Base-by-base conservation (phyloP, 2,113 vertebrate genomes). In the Pangasianodon hypophthalmus region DNA sequence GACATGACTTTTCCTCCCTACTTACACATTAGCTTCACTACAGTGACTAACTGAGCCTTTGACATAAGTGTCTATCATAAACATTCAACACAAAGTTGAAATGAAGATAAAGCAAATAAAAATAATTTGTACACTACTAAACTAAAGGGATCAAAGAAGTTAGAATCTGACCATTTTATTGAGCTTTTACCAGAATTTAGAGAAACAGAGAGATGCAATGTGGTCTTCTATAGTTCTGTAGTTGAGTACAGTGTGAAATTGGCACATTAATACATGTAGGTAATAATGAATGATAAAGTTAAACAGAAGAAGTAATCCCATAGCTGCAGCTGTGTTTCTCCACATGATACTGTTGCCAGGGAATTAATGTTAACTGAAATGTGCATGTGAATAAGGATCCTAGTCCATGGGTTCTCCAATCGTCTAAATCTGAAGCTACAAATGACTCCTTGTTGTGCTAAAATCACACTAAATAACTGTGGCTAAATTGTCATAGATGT, bases 321-420 rank as follows among this genome's bases (percentile, higher is more conserved):
- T 44, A 11, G 0, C 32, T 84, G n/a, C 52, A 58, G 54, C 32
- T 13, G 52, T 32, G n/a, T 58, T 83, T 32, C 79, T 82, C 79
- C 14, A 32, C 50, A 82, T 82, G 48, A 82, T 54, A 54, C 29
- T 21, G n/a, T 54, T 82, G 29, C 2, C 79, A 54, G 50, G 50
- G n/a, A 82, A 82, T 82, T 82, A 82, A 56, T 82, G 9, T 82
- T 83, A 83, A 56, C n/a, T 21, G n/a, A 56, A 83, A 37, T 11
- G 32, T 83, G 18, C n/a, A 83, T 58, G 52, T 58, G 52, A 83
- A 56, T 56, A 83, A 83, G 18, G 80, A 83, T 83, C 50, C 29
- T 32, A 82, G 29, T 37, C 16, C 10, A 83, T 1, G 4, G n/a
- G 3, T 56, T 56, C 50, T 82, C 52, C 52, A 82, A 0, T 21